Percentiles rank a stretch among this genome's conserved stretches.
Conservation (phyloP, 2,797 vertebrate species). For the Muscicapa striata region DNA sequence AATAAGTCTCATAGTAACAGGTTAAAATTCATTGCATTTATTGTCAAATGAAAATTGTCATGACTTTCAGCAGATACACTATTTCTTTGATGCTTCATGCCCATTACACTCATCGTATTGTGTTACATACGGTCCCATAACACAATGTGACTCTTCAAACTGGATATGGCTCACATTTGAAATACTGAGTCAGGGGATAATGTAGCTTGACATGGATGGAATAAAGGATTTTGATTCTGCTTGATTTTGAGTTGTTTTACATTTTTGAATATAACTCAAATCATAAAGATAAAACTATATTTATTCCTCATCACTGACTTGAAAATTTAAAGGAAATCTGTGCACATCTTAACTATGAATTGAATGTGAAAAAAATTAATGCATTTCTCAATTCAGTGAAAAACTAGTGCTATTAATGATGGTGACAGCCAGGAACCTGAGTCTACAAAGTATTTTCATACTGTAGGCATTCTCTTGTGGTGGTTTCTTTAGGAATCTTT, state of each 20-base stretch:
- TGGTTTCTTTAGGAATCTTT: background rate
- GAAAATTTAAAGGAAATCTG: background rate
- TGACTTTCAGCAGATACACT: background rate
- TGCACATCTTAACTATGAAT: background rate
- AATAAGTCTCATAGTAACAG: conserved; percentile 12
- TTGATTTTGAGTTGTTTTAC: background rate
- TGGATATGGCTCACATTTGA: conserved; percentile 6
- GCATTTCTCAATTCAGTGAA: background rate
- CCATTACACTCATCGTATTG: background rate
- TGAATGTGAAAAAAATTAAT: conserved; percentile 12
- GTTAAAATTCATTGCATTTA: conserved; percentile 18
- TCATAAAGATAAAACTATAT: background rate
- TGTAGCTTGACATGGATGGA: background rate
- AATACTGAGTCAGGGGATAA: background rate
- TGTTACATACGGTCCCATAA: background rate
- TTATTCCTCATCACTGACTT: background rate
- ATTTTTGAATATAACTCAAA: background rate
- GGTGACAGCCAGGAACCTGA: background rate
- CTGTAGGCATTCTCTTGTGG: background rate
- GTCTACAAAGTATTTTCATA: background rate
- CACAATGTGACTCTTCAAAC: background rate
- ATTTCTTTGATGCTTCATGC: background rate
- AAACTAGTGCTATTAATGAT: background rate
- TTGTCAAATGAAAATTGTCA: background rate
- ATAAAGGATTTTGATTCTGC: conserved; percentile 21